Percentiles rank a stretch among this genome's conserved stretches.
phyloP scores from a whole-genome alignment of 2,113 vertebrate species.

The Tympanuchus pallidicinctus region DNA sequence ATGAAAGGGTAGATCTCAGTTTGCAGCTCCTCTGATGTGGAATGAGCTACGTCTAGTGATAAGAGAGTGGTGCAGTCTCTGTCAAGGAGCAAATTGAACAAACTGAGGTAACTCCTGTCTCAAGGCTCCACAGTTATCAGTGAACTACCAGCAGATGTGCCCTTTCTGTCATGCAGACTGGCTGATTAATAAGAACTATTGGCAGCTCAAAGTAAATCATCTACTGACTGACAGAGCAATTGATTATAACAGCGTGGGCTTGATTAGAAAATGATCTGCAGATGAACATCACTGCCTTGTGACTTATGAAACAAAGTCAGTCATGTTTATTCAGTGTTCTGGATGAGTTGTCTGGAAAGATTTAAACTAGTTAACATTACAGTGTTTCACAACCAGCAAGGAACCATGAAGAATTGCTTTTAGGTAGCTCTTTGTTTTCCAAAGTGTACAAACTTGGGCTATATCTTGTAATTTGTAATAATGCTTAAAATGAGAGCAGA shows the following conservation, averaged over 20 bases:
- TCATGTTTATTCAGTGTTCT: neutral
- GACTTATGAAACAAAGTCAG: neutral
- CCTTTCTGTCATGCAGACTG: neutral
- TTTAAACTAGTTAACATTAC: neutral
- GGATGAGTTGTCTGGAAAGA: neutral
- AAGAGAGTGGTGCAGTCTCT: neutral
- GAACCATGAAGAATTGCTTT: neutral
- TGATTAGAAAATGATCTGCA: fast-evolving
- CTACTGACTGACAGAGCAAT: neutral
- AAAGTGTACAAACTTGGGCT: neutral
- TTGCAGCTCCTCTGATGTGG: neutral
- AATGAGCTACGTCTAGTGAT: neutral
- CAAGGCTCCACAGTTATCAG: neutral
- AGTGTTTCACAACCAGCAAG: neutral
- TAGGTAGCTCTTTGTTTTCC: neutral
- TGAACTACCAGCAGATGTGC: neutral
- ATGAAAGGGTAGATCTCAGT: neutral
- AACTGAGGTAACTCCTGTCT: neutral
- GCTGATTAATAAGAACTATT: neutral
- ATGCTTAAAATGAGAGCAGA: neutral
- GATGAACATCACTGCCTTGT: neutral
- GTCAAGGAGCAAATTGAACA: neutral
- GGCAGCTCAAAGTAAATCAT: neutral
- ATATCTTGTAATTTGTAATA: neutral
- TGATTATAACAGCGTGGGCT: neutral